Percentiles rank a stretch among this genome's conserved stretches.
These are phyloP conservation scores for Anolis carolinensis DNA, from an alignment of 2,113 vertebrate species.

Conservation along the genomic window DNA sequence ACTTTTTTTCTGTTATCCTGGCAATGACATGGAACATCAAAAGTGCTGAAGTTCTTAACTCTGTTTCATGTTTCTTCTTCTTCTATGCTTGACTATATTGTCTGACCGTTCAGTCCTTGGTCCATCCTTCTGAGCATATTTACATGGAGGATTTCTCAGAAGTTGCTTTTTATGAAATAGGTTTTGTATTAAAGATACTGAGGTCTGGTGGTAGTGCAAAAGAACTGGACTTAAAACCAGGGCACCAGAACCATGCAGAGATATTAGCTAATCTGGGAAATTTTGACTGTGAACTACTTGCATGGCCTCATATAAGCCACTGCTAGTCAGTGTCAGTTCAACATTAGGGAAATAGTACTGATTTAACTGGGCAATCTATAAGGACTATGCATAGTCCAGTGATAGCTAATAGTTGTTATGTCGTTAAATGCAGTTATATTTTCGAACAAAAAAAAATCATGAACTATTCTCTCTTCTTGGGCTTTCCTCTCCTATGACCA, in stretches of 20 bases:
- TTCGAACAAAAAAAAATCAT: too few relatives aligned
- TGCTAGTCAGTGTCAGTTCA: background rate
- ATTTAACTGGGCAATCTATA: background rate
- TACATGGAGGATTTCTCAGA: too few relatives aligned
- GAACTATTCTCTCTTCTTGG: too few relatives aligned
- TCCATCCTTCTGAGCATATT: background rate
- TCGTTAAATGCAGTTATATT: background rate
- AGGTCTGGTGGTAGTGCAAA: background rate
- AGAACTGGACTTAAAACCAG: background rate
- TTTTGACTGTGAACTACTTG: background rate
- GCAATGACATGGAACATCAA: background rate
- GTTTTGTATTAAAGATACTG: background rate
- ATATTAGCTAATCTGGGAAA: background rate
- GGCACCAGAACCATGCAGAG: background rate
- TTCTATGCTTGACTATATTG: background rate
- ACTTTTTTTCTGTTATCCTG: too few relatives aligned
- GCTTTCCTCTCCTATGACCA: too few relatives aligned
- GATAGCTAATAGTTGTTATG: background rate
- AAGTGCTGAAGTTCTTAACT: background rate
- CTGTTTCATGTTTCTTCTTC: background rate
- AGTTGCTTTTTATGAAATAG: background rate
- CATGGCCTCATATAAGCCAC: background rate
- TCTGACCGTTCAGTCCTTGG: background rate
- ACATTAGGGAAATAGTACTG: background rate
- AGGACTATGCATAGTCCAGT: background rate